Base-by-base conservation (phyloP, 2,113 vertebrate species). In the Varanus salvator region DNA sequence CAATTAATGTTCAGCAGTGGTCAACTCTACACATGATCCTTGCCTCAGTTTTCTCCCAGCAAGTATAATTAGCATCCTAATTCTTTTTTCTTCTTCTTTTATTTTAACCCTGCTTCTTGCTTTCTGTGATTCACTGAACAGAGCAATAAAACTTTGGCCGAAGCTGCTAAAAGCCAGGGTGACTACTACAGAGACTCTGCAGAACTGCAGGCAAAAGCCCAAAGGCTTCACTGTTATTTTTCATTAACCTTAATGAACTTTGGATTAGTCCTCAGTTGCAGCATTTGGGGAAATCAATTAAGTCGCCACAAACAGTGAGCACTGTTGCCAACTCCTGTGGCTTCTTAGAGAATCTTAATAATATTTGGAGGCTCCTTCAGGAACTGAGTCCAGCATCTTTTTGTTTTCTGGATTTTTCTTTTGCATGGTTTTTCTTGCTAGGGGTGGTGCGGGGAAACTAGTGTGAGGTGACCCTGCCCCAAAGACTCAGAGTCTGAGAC, bases 211-310 rank as follows among this genome's bases (percentile, higher is more conserved):
- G 71, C 19, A 44, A 48, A 84, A 76, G 86, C 57, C 80, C 38
- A 75, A 52, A 89, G 34, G 57, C 74, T 66, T 38, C 21, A 29
- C 74, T 25, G 60, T 68, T 89, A 76, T 77, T 87, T 84, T 72
- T 48, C 64, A 84, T 48, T 89, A 72, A 60, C 38, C 78, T 85
- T 85, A 83, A 78, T 84, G 50, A 78, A 19, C 23, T 89, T 86
- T 86, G 69, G 71, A 76, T 60, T 60, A 77, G 29, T 68, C 75
- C 74, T 89, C 66, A 29, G 4, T 50, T 69, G 52, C 52, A 57
- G 29, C 14, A 31, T 86, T 83, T 14, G 44, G 14, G 52, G 48
- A 86, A 89, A 69, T 48, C 77, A 66, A 23, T 86, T 85, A 77
- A 48, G 48, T 74, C 8, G 7, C 50, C 66, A 19, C 74, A 8